Evolutionary conservation across 2,113 vertebrate genomes (phyloP).

Genomic region (Eulemur macaco): DNA sequence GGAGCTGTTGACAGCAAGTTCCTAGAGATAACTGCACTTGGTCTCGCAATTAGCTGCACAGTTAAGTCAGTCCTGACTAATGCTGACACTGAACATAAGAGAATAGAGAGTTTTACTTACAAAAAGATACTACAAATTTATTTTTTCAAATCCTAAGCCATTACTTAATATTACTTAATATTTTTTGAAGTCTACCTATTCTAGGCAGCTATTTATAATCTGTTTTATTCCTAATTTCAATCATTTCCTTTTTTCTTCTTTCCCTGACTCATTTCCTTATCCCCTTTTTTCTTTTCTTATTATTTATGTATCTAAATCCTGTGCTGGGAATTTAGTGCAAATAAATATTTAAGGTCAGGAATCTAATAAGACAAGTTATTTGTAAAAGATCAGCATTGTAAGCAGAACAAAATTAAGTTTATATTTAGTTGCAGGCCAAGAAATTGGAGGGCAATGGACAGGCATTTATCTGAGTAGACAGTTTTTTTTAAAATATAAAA

Average conservation of each 20-base stretch:
- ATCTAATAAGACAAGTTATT: constrained; percentile 58
- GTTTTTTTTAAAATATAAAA: constrained; percentile 44
- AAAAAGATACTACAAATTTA: background rate
- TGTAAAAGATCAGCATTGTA: constrained; percentile 66
- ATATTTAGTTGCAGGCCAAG: constrained; percentile 56
- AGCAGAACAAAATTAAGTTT: constrained; percentile 63
- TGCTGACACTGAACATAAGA: background rate
- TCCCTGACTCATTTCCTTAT: background rate
- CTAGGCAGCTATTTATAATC: background rate
- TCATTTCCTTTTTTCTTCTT: background rate
- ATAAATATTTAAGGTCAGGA: constrained; percentile 50
- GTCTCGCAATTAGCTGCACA: background rate
- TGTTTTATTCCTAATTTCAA: background rate
- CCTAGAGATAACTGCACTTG: background rate
- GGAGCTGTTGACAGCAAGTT: background rate
- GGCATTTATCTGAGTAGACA: background rate
- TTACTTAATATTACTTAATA: background rate
- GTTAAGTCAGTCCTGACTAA: background rate
- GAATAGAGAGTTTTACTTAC: background rate
- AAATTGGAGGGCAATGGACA: constrained; percentile 38
- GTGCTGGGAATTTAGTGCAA: constrained; percentile 47
- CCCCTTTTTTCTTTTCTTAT: background rate
- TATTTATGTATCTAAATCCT: constrained; percentile 32
- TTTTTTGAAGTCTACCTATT: background rate
- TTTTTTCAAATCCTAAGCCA: background rate